Evolutionary conservation across 2,113 vertebrate genomes (phyloP).

Genomic region (Toxotes chatareus): DNA sequence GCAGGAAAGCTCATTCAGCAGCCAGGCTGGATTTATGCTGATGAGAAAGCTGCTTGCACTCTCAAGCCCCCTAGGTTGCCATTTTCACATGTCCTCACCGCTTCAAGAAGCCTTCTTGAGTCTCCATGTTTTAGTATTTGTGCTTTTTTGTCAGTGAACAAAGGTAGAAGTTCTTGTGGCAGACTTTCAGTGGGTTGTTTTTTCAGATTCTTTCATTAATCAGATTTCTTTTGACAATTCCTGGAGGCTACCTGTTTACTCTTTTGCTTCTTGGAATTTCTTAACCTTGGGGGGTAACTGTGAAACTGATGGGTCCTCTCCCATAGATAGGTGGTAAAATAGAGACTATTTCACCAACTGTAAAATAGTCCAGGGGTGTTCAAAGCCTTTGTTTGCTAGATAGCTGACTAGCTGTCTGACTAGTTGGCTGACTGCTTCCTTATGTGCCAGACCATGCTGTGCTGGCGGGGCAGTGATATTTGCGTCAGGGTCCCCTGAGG

Average conservation of each 20-base stretch:
- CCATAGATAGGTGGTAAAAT: not conserved
- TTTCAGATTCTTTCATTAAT: not conserved
- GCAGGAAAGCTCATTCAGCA: slow-evolving; percentile 50
- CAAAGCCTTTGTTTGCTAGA: slow-evolving; percentile 18
- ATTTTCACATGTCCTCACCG: slow-evolving; percentile 44
- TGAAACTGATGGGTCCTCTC: slow-evolving; percentile 1
- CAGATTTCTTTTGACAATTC: slow-evolving; percentile 29
- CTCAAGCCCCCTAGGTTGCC: slow-evolving; percentile 36
- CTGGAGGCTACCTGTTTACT: slow-evolving; percentile 26
- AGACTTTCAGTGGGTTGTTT: not conserved
- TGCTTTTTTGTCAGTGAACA: not conserved
- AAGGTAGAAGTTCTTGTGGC: not conserved
- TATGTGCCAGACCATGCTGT: slow-evolving; percentile 66
- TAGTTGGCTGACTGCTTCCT: slow-evolving; percentile 49
- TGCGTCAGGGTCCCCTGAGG: slow-evolving; percentile 66
- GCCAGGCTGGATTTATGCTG: slow-evolving; percentile 70
- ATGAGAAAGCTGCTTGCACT: slow-evolving; percentile 72
- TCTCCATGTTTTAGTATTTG: slow-evolving; percentile 6
- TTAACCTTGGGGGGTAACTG: slow-evolving; percentile 17
- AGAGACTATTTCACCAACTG: not conserved
- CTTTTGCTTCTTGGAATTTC: slow-evolving; percentile 34
- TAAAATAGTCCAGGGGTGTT: not conserved
- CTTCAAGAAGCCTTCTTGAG: slow-evolving; percentile 47
- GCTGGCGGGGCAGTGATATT: slow-evolving; percentile 73
- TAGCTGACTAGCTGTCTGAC: slow-evolving; percentile 37